Percentiles rank a stretch among this genome's conserved stretches.
Evolutionary conservation across 1,140 invertebrate species (phyloP).

Genomic region (Brevipalpus yothersi): DNA sequence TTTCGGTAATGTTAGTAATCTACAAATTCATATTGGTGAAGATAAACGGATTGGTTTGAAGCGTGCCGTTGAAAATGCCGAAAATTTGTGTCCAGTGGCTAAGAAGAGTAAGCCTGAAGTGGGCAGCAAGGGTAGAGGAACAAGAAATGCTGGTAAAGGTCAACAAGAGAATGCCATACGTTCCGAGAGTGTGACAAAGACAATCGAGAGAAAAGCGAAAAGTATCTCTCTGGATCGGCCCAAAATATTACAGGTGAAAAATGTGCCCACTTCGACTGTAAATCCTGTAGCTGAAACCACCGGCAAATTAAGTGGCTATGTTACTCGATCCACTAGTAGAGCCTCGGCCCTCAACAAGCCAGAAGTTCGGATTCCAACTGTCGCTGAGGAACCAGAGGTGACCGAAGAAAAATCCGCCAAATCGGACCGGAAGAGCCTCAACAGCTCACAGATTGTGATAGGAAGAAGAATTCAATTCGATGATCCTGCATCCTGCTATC

Average conservation of each 20-base stretch:
- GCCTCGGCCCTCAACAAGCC: background rate
- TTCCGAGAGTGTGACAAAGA: background rate
- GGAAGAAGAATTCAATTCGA: background rate
- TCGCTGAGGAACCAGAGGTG: background rate
- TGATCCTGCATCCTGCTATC: slow-evolving; percentile 4
- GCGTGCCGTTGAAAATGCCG: background rate
- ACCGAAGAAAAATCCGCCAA: background rate
- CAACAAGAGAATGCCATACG: background rate
- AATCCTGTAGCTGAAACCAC: no score
- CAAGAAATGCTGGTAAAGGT: no score
- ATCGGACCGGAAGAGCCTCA: background rate
- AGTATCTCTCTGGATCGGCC: background rate
- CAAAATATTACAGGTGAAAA: background rate
- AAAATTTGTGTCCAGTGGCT: background rate
- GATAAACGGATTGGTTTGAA: background rate
- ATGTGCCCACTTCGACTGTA: no score
- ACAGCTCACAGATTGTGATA: background rate
- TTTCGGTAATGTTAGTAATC: background rate
- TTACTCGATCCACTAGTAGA: no score
- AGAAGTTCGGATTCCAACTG: background rate
- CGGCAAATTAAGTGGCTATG: no score
- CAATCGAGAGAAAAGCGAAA: background rate
- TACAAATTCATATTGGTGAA: background rate
- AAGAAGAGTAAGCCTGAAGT: background rate
- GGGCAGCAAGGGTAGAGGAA: no score